Evolutionary conservation across 2,888 invertebrate genomes (phyloP).

Genomic region (Yponomeuta sedellus): DNA sequence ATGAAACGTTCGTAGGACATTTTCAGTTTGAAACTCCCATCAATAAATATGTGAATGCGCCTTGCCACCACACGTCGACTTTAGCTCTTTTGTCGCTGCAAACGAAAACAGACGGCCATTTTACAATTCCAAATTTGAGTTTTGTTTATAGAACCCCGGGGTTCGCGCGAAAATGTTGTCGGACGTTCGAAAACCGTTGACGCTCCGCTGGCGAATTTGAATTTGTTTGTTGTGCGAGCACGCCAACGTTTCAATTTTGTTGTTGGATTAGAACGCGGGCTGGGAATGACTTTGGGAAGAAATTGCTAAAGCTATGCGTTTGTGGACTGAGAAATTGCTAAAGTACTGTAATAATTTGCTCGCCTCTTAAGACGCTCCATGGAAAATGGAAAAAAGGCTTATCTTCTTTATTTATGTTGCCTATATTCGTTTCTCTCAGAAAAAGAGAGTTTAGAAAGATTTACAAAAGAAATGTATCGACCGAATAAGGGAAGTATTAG

Average conservation of each 20-base stretch:
- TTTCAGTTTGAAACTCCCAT: background rate
- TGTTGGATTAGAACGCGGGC: background rate
- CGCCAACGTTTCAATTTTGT: background rate
- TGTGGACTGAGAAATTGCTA: too few species aligned
- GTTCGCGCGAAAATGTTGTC: background rate
- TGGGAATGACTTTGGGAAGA: too few species aligned
- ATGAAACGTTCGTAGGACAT: background rate
- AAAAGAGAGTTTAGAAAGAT: too few species aligned
- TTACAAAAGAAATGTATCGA: too few species aligned
- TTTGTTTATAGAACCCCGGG: slow-evolving; percentile 22
- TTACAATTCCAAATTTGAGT: slow-evolving; percentile 25
- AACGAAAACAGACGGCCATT: slow-evolving; percentile 19
- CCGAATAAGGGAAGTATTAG: too few species aligned
- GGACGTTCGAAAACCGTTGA: slow-evolving; percentile 1
- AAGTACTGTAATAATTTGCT: too few species aligned
- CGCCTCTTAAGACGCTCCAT: too few species aligned
- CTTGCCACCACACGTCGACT: background rate
- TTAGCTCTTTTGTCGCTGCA: background rate
- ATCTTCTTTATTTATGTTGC: too few species aligned
- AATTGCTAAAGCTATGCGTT: too few species aligned
- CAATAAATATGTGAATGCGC: background rate
- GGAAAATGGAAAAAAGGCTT: too few species aligned
- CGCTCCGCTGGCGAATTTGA: background rate
- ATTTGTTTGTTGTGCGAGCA: background rate
- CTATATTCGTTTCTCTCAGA: too few species aligned